A percentile compares a stretch with the other conserved stretches of the same genome.
Evolutionary conservation across 2,113 vertebrate genomes (phyloP).

Genomic region (Oplegnathus fasciatus): DNA sequence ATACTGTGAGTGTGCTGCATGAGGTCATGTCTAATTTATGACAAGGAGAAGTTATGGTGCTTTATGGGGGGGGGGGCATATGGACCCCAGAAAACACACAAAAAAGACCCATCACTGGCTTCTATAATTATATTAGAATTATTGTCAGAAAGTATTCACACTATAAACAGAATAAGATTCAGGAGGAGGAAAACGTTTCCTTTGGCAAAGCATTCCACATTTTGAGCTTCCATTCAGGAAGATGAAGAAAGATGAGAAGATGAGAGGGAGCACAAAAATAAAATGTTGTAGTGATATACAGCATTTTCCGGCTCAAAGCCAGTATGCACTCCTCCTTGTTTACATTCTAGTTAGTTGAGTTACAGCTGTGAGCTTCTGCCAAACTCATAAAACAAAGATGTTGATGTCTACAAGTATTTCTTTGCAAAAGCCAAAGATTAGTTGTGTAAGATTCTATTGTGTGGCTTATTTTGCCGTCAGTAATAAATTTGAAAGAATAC

Average conservation of each 20-base stretch:
- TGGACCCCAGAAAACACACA: background rate
- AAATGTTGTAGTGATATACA: constrained; percentile 19
- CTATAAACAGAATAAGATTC: background rate
- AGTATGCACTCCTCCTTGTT: constrained; percentile 31
- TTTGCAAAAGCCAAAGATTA: constrained; percentile 30
- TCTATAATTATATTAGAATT: background rate
- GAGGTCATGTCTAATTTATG: constrained; percentile 58
- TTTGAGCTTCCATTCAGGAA: constrained; percentile 3
- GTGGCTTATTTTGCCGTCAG: background rate
- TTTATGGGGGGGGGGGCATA: background rate
- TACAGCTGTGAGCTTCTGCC: constrained; percentile 34
- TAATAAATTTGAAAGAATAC: background rate
- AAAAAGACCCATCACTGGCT: background rate
- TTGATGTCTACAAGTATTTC: constrained; percentile 15
- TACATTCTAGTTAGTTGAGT: constrained; percentile 42
- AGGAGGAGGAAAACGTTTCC: background rate
- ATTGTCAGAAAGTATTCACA: background rate
- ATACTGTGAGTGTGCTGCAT: constrained; percentile 3
- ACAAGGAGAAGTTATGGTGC: background rate
- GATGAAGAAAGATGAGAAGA: constrained; percentile 15
- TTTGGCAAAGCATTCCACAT: background rate
- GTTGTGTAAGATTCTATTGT: background rate
- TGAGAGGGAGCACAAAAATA: constrained; percentile 18
- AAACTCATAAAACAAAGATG: constrained; percentile 46
- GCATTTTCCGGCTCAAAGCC: constrained; percentile 32